These are phyloP conservation scores for Camptogramma bilineatum DNA, from an alignment of 2,888 invertebrate species.

Conservation along the genomic window DNA sequence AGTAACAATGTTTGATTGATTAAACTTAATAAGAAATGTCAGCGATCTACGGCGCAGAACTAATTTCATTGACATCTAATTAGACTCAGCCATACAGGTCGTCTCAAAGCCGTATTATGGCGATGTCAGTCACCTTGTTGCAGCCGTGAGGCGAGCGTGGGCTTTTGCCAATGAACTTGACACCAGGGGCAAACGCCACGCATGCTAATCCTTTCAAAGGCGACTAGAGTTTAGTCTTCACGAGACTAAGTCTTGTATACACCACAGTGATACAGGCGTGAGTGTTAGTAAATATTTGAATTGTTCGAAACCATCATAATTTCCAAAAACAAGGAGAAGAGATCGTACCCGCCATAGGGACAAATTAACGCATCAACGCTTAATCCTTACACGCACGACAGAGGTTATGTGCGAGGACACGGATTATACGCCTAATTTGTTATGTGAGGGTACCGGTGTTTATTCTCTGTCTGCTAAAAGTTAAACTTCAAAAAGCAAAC, in stretches of 20 bases:
- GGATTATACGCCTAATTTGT: slow-evolving; percentile 45
- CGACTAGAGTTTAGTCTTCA: slow-evolving; percentile 39
- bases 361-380: slow-evolving; percentile 41
- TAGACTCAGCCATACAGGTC: slow-evolving; percentile 64
- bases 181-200: slow-evolving; percentile 55
- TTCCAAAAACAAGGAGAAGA: slow-evolving; percentile 20
- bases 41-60: slow-evolving; percentile 43
- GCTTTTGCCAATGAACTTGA: slow-evolving; percentile 81
- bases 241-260: slow-evolving; percentile 6
- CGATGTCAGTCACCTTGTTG: slow-evolving; percentile 75
- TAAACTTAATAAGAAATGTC: slow-evolving; percentile 43
- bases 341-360: slow-evolving; percentile 27
- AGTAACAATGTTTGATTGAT: slow-evolving; percentile 13
- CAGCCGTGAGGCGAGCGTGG: slow-evolving; percentile 73
- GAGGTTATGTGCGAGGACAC: slow-evolving; percentile 40
- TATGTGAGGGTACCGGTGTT: slow-evolving; percentile 33
- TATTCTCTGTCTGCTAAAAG: slow-evolving; percentile 38
- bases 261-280: not conserved
- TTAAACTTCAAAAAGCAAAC: slow-evolving; percentile 24
- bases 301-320: slow-evolving; percentile 3
- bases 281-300: not conserved
- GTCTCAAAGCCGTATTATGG: slow-evolving; percentile 58
- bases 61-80: slow-evolving; percentile 59
- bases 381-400: slow-evolving; percentile 40
- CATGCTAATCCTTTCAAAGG: slow-evolving; percentile 65